Evolutionary conservation across 2,113 vertebrate genomes (phyloP).

Genomic region (Tupaia chinensis): DNA sequence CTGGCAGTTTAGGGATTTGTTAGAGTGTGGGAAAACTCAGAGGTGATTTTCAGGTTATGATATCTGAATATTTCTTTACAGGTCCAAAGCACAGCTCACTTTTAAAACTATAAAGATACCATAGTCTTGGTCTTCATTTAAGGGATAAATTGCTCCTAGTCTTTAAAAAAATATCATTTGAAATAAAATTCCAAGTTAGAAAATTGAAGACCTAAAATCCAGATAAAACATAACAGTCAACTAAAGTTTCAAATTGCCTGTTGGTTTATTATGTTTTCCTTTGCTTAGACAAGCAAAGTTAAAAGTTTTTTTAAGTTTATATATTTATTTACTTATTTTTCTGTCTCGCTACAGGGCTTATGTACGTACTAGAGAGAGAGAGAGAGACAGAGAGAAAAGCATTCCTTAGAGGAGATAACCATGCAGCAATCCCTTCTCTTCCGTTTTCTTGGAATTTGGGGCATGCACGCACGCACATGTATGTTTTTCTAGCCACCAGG

Average conservation of each 20-base stretch:
- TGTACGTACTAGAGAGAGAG: too few relatives aligned
- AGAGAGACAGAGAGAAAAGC: too few relatives aligned
- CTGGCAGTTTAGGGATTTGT: conserved; percentile 69
- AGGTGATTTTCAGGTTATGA: conserved; percentile 80
- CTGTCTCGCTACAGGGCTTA: too few relatives aligned
- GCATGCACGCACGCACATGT: too few relatives aligned
- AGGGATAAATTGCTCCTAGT: not conserved
- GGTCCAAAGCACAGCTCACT: conserved; percentile 70
- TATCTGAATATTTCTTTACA: conserved; percentile 77
- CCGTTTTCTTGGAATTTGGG: too few relatives aligned
- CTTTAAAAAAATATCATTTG: conserved; percentile 44
- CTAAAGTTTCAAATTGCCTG: not conserved
- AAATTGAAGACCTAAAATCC: conserved; percentile 51
- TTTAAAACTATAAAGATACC: conserved; percentile 52
- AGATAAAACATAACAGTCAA: not conserved
- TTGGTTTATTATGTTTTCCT: conserved; percentile 37
- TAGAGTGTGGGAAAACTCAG: conserved; percentile 80
- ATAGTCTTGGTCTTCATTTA: not conserved
- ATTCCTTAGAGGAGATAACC: too few relatives aligned
- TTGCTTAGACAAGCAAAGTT: conserved; percentile 8
- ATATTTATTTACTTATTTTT: too few relatives aligned
- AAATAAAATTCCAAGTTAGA: conserved; percentile 52
- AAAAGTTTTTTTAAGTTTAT: not conserved
- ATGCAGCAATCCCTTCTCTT: too few relatives aligned
- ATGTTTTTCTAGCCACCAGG: too few relatives aligned